A percentile compares a stretch with the other conserved stretches of the same genome.
Evolutionary conservation across 2,888 invertebrate species (phyloP).

Genomic region (Exocentrus adspersus): DNA sequence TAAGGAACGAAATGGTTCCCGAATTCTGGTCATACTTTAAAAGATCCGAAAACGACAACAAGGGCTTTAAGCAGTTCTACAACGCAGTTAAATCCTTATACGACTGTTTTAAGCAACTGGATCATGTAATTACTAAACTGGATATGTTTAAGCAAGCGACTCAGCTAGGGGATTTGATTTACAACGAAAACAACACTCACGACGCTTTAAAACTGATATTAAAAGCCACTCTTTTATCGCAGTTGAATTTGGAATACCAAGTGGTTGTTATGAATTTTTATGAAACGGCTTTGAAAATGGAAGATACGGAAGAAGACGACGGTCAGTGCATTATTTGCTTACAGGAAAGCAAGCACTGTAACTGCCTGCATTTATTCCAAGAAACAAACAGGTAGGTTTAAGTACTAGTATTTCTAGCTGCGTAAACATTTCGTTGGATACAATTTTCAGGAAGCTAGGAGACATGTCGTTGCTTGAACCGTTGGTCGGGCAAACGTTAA

Average conservation of each 20-base stretch:
- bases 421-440: not conserved
- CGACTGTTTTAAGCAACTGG: constrained; percentile 67
- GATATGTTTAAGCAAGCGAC: constrained; percentile 66
- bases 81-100: constrained; percentile 74
- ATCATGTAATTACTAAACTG: constrained; percentile 68
- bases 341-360: constrained; percentile 70
- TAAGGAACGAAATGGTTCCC: constrained; percentile 71
- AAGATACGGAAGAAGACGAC: constrained; percentile 56
- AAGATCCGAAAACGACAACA: constrained; percentile 65
- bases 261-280: constrained; percentile 79
- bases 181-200: constrained; percentile 67
- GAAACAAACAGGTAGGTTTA: constrained; percentile 73
- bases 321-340: constrained; percentile 79
- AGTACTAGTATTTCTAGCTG: not conserved
- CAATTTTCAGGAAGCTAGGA: constrained; percentile 68
- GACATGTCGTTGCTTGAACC: constrained; percentile 83
- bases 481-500: constrained; percentile 85
- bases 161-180: constrained; percentile 64
- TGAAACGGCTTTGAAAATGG: constrained; percentile 73
- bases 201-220: constrained; percentile 73
- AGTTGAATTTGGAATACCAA: constrained; percentile 76
- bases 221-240: constrained; percentile 74
- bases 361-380: constrained; percentile 73
- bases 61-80: constrained; percentile 74
- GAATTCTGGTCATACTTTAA: constrained; percentile 75